phyloP scores from a whole-genome alignment of 1,140 invertebrate species.

The Limonius californicus region DNA sequence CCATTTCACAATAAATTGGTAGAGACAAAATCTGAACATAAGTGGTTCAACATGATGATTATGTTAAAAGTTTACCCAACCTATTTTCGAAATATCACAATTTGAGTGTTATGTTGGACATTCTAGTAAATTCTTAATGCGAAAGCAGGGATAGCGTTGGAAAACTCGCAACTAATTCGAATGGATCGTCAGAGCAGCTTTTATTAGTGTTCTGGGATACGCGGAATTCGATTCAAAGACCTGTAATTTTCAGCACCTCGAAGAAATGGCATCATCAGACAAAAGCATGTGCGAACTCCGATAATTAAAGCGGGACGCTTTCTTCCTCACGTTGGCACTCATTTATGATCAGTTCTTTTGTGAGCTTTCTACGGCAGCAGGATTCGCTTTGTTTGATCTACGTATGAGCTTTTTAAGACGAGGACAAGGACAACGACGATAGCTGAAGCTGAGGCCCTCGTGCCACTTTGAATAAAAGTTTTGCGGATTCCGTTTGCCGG shows the following conservation, averaged over 20 bases:
- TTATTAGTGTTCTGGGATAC: constrained; percentile 28
- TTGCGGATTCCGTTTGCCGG: neutral
- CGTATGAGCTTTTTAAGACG: neutral
- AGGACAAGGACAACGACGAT: neutral
- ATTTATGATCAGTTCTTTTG: constrained; percentile 23
- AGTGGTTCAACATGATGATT: no score
- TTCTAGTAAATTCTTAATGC: constrained; percentile 3
- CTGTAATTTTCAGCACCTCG: constrained; percentile 26
- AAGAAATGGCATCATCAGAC: constrained; percentile 30
- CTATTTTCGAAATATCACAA: no score
- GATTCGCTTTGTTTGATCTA: constrained; percentile 3
- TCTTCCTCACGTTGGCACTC: constrained; percentile 18
- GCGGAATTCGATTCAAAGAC: constrained; percentile 26
- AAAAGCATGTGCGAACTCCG: constrained; percentile 32
- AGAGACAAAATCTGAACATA: no score
- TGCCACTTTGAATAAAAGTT: constrained; percentile 1
- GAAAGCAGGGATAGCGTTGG: constrained; percentile 11
- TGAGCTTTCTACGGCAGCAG: constrained; percentile 5
- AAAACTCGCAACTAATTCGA: constrained; percentile 25
- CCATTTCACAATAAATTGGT: no score
- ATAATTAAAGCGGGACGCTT: constrained; percentile 35
- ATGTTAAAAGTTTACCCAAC: no score
- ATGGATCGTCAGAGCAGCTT: constrained; percentile 23
- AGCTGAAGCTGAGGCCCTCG: neutral
- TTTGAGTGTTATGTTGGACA: neutral